Base-by-base conservation (phyloP, 2,113 vertebrate genomes). In the Ictalurus furcatus region DNA sequence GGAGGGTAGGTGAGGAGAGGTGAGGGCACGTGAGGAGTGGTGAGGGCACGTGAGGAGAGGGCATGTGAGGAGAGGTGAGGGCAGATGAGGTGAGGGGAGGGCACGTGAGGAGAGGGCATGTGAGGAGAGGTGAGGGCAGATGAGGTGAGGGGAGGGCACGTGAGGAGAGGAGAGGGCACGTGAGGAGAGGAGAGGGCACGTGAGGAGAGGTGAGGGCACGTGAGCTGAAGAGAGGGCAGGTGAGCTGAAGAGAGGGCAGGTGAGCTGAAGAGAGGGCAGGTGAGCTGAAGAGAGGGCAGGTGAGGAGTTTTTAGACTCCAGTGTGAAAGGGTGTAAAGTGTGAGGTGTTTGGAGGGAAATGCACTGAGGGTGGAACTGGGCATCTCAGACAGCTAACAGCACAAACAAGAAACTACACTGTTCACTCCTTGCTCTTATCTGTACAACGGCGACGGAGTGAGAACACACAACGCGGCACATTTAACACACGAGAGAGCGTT, bases 11-110 rank as follows among this genome's bases (percentile, higher is more conserved):
- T 6, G 6, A 23, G 21, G 21, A 28, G 63, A 65, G 25, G 63
- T 1, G 1, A 23, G 19, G 19, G 25, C 23, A 78, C 4, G 40
- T 19, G 2, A 74, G 30, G 73, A 0, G 71, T 25, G 74, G 9
- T 4, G 19, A 25, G 37, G 8, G 3, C 63, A 67, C 2, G 3
- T 71, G 2, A 71, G n/a, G n/a, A 17, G 28, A 71, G 67, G 19
- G 0, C 12, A 14, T 6, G 30, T 5, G 3, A 34, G 1, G n/a
- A 14, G 28, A 30, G 28, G 2, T 2, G 12, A 2, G 28, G n/a
- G 14, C 13, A 71, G n/a, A 13, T 71, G 3, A 30, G n/a, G n/a
- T 5, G 13, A 23, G 37, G 37, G 19, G 0, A 76, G 2, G 3
- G 8, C 8, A 44, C 19, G 73, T 23, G 21, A 23, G 19, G 13